Conservation (phyloP, 2,113 vertebrate genomes). For the Entomyzon cyanotis region DNA sequence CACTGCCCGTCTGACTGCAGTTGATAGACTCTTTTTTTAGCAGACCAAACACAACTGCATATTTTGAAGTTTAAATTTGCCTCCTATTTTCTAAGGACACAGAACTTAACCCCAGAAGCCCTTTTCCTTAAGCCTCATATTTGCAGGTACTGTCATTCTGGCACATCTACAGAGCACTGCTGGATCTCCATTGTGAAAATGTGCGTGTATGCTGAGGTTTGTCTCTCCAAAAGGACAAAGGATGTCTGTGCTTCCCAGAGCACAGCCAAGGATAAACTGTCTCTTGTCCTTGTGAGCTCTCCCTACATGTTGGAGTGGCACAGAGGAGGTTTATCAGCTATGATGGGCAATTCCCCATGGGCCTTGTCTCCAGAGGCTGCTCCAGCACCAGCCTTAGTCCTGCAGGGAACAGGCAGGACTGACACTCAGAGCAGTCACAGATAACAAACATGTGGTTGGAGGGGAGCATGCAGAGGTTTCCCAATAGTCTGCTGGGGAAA, state of each 20-base stretch:
- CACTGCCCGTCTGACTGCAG: neutral
- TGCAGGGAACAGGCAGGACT: neutral
- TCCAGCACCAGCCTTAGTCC: neutral
- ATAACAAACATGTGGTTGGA: rapidly evolving
- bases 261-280: neutral
- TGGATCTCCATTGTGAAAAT: neutral
- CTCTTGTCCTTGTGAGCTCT: neutral
- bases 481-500: neutral
- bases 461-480: rapidly evolving
- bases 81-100: neutral
- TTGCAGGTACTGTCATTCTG: neutral
- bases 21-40: neutral
- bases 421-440: neutral
- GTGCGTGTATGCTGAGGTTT: rapidly evolving
- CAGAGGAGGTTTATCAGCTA: neutral
- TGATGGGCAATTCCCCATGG: neutral
- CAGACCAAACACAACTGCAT: neutral
- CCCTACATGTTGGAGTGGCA: neutral
- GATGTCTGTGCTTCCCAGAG: rapidly evolving
- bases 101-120: neutral
- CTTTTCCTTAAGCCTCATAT: neutral
- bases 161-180: rapidly evolving
- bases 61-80: neutral
- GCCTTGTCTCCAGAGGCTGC: neutral
- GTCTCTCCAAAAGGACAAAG: neutral